Base-by-base conservation (phyloP, 2,113 vertebrate species). In the Aplodontia rufa region DNA sequence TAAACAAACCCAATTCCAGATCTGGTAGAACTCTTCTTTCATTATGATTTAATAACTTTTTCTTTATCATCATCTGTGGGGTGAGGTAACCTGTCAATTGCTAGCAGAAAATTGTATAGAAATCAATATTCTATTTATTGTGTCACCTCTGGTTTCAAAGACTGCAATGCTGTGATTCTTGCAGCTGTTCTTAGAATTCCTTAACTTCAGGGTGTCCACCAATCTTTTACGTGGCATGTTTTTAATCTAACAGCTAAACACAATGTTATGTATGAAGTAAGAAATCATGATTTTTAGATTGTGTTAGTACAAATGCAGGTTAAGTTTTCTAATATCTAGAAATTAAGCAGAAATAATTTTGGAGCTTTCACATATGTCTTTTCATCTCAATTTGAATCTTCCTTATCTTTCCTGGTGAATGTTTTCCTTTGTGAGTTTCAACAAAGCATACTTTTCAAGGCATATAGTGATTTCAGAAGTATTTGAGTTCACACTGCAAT, bases 71-170 rank as follows among this genome's bases (percentile, higher is more conserved):
- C 14, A 93, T 45, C 94, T 96, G 92, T 80, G 71, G 17, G 69
- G 83, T 90, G 72, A 81, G n/a, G 79, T 74, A 75, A 37, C 45
- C 42, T 69, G 75, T 75, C 94, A 90, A 20, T 96, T 0, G 81
- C 82, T 96, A 92, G 62, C 26, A 91, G 19, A 42, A 96, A 92
- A 96, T 96, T 93, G 60, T 76, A 93, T 96, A 66, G 82, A 93
- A 91, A 93, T 97, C 62, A 42, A 81, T 84, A 79, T 95, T 93
- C 92, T 92, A 7, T 74, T 47, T n/a, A 80, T 45, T 55, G 0
- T 92, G 76, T 93, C 30, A 6, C 35, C 24, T 82, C 42, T 35
- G 4, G 66, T 97, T 94, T 78, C 66, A 90, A 94, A 95, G 68
- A 8, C 26, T 79, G 68, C 14, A 91, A 26, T 76, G 32, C 45